Percentiles rank a stretch among this genome's conserved stretches.
Evolutionary conservation across 2,113 vertebrate genomes (phyloP).

Genomic region (Perccottus glenii): DNA sequence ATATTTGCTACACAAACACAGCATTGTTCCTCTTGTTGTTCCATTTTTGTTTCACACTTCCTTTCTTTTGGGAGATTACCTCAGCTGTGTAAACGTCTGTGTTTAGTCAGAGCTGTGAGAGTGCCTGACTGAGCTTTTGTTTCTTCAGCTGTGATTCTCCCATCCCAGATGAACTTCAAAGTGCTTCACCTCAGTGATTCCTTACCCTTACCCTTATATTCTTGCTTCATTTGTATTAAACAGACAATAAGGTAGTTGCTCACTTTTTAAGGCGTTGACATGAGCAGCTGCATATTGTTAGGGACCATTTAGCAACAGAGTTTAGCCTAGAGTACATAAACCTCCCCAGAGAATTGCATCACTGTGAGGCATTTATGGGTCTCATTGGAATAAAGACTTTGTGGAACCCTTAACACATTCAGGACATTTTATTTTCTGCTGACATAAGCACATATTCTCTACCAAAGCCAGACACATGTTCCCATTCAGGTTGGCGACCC

Average conservation of each 20-base stretch:
- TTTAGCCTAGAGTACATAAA: neutral
- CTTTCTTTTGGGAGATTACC: constrained; percentile 19
- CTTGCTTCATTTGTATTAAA: neutral
- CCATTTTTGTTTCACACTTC: constrained; percentile 15
- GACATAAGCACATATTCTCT: constrained; percentile 33
- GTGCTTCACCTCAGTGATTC: neutral
- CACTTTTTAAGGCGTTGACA: neutral
- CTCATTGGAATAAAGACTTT: constrained; percentile 51
- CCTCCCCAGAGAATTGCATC: constrained; percentile 24
- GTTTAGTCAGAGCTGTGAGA: constrained; percentile 58
- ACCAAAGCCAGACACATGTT: neutral
- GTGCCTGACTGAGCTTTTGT: constrained; percentile 54
- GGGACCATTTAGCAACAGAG: constrained; percentile 25
- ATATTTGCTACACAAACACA: neutral
- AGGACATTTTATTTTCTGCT: constrained; percentile 50
- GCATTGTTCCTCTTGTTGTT: neutral
- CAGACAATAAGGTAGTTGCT: neutral
- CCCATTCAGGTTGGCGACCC: too few relatives aligned
- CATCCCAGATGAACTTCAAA: constrained; percentile 1
- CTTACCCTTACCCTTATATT: too few relatives aligned
- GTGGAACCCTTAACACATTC: constrained; percentile 48
- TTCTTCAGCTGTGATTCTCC: constrained; percentile 57
- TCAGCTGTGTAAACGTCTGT: constrained; percentile 63
- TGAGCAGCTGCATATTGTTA: constrained; percentile 33
- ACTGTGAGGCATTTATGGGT: constrained; percentile 30